phyloP scores from a whole-genome alignment of 2,888 invertebrate species.

The Gasteruption jaculator region DNA sequence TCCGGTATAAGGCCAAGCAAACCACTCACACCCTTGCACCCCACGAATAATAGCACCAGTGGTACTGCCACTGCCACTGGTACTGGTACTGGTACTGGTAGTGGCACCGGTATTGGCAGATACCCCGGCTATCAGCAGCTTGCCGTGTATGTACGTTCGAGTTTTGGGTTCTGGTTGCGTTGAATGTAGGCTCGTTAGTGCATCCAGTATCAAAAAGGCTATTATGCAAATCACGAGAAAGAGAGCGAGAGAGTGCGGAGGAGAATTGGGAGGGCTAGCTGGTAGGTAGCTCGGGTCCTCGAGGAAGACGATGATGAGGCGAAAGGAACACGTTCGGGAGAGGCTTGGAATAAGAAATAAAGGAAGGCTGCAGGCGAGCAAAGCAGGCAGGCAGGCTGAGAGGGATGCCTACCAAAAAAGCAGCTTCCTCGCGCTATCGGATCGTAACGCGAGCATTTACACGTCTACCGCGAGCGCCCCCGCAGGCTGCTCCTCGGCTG shows the following conservation, averaged over 20 bases:
- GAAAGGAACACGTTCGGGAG: constrained; percentile 12
- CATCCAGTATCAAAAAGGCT: constrained; percentile 33
- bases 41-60: too few relatives aligned
- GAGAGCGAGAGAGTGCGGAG: constrained; percentile 32
- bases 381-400: constrained; percentile 24
- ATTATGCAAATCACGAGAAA: constrained; percentile 38
- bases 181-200: constrained; percentile 36
- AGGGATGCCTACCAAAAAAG: too few relatives aligned
- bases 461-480: constrained; percentile 42
- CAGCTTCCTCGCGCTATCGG: constrained; percentile 40
- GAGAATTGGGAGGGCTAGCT: constrained; percentile 20
- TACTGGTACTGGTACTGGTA: too few relatives aligned
- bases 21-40: too few relatives aligned
- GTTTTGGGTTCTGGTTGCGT: constrained; percentile 18
- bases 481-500: constrained; percentile 36
- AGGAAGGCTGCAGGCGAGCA: constrained; percentile 19
- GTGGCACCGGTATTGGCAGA: too few relatives aligned
- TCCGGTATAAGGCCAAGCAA: too few relatives aligned
- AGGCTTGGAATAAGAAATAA: constrained; percentile 17
- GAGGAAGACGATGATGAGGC: constrained; percentile 11
- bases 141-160: constrained; percentile 13
- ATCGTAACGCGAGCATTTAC: constrained; percentile 48
- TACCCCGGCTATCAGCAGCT: too few relatives aligned
- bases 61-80: too few relatives aligned
- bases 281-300: constrained; percentile 17